A percentile compares a stretch with the other conserved stretches of the same genome.
These are phyloP conservation scores for Zoroaster sp. DNA, from an alignment of 53 echinoderm and acorn worm species.

Conservation along the genomic window DNA sequence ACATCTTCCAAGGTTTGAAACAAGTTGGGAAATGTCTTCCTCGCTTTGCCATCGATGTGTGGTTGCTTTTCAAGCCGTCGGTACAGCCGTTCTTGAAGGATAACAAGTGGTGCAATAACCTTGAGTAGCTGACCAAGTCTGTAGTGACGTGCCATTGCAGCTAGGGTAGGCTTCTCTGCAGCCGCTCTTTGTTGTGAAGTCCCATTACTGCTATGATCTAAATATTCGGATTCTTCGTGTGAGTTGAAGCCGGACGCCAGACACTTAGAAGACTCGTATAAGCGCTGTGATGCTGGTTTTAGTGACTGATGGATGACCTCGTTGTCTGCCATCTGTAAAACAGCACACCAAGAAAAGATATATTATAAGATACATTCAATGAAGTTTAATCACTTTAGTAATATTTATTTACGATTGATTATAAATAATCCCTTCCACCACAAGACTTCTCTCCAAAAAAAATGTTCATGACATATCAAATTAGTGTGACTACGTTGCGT, in stretches of 20 bases:
- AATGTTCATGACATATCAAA: too few relatives aligned
- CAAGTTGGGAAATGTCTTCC: conserved; percentile 3
- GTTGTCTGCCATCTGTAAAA: conserved; percentile 2
- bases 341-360: too few relatives aligned
- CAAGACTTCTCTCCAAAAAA: too few relatives aligned
- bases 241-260: conserved; percentile 2
- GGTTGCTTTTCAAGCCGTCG: conserved; percentile 27
- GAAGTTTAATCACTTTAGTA: too few relatives aligned
- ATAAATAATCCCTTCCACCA: too few relatives aligned
- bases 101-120: conserved; percentile 6
- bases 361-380: too few relatives aligned
- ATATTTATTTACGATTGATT: too few relatives aligned
- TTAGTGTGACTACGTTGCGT: too few relatives aligned
- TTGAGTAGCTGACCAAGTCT: conserved; percentile 6
- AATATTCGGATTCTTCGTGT: not conserved
- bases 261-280: not conserved
- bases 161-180: conserved; percentile 23
- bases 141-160: conserved; percentile 36
- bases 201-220: not conserved
- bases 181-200: not conserved
- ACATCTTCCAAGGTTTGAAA: conserved; percentile 22
- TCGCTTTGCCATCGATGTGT: not conserved
- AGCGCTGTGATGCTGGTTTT: not conserved
- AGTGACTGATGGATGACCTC: not conserved
- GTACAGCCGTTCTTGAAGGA: not conserved